A percentile compares a stretch with the other conserved stretches of the same genome.
Conservation (phyloP, 2,113 vertebrate species). For the Tragelaphus scriptus region DNA sequence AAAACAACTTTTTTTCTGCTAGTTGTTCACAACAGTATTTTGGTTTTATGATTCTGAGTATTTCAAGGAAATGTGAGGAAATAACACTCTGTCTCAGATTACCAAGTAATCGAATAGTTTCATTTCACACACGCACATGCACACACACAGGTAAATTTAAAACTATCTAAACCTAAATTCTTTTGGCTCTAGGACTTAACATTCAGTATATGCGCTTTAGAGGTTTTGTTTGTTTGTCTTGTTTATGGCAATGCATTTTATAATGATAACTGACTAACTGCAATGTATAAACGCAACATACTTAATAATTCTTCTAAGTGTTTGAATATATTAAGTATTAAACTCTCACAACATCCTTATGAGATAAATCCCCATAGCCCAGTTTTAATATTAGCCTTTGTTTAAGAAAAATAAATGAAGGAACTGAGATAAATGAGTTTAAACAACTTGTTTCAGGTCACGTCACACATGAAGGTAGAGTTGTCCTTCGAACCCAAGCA, state of each 20-base stretch:
- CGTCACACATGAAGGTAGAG: neutral
- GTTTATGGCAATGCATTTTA: neutral
- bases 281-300: neutral
- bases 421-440: neutral
- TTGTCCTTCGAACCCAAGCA: neutral
- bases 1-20: neutral
- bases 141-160: neutral
- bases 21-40: neutral
- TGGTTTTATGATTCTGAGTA: neutral
- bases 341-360: neutral
- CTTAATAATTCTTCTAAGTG: neutral
- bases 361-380: neutral
- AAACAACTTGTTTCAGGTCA: neutral
- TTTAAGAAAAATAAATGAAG: neutral
- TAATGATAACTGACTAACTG: neutral
- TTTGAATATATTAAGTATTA: neutral
- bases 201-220: neutral
- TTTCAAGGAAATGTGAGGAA: neutral
- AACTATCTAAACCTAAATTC: neutral
- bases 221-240: neutral
- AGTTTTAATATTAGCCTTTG: neutral
- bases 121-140: neutral
- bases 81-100: neutral
- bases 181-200: neutral
- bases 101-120: neutral